Evolutionary conservation across 2,113 vertebrate species (phyloP).

Genomic region (Engraulis encrasicolus): DNA sequence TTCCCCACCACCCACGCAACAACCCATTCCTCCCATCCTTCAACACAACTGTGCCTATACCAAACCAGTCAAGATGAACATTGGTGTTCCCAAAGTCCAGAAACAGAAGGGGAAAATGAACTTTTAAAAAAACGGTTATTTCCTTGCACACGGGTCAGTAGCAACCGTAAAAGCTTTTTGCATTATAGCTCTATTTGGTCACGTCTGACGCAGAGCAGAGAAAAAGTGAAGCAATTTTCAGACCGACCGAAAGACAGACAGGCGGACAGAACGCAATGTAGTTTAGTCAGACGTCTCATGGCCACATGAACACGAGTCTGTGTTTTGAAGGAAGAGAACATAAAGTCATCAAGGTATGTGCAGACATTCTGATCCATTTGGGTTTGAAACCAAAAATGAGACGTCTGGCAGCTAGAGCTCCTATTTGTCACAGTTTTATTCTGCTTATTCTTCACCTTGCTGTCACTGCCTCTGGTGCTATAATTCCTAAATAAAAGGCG

Average conservation of each 20-base stretch:
- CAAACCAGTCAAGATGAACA: not conserved
- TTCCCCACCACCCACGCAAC: not conserved
- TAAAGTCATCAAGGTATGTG: not conserved
- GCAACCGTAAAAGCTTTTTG: not conserved
- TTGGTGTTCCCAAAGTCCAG: not conserved
- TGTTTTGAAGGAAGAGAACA: not conserved
- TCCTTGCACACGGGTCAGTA: not conserved
- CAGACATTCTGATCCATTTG: not conserved
- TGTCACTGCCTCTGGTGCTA: not conserved
- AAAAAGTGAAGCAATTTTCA: not conserved
- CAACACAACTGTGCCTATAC: not conserved
- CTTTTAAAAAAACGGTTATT: not conserved
- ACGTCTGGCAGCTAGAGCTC: not conserved
- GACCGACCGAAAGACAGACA: not conserved
- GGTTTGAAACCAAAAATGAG: not conserved
- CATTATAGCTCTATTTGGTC: too few relatives aligned
- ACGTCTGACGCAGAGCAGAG: not conserved
- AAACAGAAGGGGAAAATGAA: not conserved
- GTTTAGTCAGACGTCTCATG: not conserved
- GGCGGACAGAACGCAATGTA: not conserved
- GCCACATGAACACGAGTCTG: not conserved
- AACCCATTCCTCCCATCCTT: not conserved
- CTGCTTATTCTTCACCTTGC: not conserved
- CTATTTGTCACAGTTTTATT: not conserved
- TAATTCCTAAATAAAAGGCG: not conserved